Evolutionary conservation across 2,888 invertebrate genomes (phyloP).

Genomic region (Oithona nana): DNA sequence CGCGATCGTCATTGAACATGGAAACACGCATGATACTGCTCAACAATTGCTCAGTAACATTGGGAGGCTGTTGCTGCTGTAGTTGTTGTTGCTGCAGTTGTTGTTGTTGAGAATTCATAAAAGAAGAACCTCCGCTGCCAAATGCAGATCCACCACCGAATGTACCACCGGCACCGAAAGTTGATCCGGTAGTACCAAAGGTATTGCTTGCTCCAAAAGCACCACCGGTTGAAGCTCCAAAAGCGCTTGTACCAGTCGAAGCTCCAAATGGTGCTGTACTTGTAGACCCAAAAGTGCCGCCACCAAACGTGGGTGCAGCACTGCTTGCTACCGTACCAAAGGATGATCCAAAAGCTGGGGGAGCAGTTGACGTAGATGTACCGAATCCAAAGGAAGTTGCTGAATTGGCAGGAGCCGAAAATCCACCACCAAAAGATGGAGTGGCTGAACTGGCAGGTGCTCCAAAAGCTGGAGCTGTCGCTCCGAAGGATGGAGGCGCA

Average conservation of each 20-base stretch:
- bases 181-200: too few species aligned
- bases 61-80: constrained; percentile 18
- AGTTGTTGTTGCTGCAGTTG: constrained; percentile 25
- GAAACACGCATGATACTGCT: constrained; percentile 56
- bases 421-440: neutral
- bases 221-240: too few species aligned
- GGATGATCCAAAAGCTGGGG: neutral
- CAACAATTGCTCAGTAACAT: constrained; percentile 44
- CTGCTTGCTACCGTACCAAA: neutral
- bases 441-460: neutral
- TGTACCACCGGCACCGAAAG: neutral
- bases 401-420: neutral
- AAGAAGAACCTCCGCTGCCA: too few species aligned
- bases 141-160: neutral
- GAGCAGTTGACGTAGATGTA: neutral
- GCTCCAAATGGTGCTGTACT: neutral
- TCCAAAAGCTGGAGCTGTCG: neutral
- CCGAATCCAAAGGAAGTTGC: neutral
- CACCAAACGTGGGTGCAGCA: neutral
- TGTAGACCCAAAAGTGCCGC: neutral
- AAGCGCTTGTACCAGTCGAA: too few species aligned
- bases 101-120: too few species aligned
- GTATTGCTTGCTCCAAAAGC: too few species aligned
- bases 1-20: constrained; percentile 85
- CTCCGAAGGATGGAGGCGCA: neutral